Percentiles rank a stretch among this genome's conserved stretches.
phyloP scores from a whole-genome alignment of 2,888 invertebrate species.

The Hyposoter dolosus region DNA sequence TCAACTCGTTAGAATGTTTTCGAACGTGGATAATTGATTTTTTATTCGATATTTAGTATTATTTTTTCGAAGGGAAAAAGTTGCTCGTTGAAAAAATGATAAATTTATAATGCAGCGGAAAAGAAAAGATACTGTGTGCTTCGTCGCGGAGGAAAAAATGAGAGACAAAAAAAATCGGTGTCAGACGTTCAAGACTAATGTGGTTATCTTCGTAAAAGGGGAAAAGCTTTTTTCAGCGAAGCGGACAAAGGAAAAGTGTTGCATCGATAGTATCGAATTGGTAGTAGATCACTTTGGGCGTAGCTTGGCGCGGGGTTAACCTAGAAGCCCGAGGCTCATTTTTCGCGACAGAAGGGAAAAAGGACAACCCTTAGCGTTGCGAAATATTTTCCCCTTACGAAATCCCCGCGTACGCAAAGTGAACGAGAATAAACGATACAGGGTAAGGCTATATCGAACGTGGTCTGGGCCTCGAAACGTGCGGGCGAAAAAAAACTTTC shows the following conservation, averaged over 20 bases:
- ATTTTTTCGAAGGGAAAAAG: not conserved
- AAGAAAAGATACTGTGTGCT: not conserved
- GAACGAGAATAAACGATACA: slow-evolving; percentile 65
- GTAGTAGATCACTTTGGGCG: slow-evolving; percentile 64
- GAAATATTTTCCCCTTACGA: slow-evolving; percentile 62
- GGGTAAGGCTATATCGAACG: slow-evolving; percentile 65
- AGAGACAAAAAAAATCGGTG: slow-evolving; percentile 18
- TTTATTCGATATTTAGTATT: not conserved
- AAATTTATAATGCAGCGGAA: not conserved
- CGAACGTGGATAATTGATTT: not conserved
- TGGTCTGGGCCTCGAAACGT: slow-evolving; percentile 42
- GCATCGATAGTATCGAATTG: slow-evolving; percentile 66
- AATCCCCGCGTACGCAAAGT: slow-evolving; percentile 60
- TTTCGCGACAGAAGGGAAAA: slow-evolving; percentile 66
- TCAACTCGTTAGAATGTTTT: not conserved
- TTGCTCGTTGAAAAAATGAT: not conserved
- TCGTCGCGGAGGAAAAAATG: not conserved
- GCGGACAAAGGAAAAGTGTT: slow-evolving; percentile 62
- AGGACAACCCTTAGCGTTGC: slow-evolving; percentile 38
- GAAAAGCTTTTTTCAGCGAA: slow-evolving; percentile 37
- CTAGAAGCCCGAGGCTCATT: slow-evolving; percentile 68
- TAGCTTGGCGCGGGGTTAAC: slow-evolving; percentile 49
- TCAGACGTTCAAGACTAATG: slow-evolving; percentile 50
- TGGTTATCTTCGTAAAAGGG: slow-evolving; percentile 51
- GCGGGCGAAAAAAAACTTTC: slow-evolving; percentile 39